Evolutionary conservation across 1,140 invertebrate genomes (phyloP), one percentile per base, ranked within the genome.

Genomic region (Saccostrea echinata): DNA sequence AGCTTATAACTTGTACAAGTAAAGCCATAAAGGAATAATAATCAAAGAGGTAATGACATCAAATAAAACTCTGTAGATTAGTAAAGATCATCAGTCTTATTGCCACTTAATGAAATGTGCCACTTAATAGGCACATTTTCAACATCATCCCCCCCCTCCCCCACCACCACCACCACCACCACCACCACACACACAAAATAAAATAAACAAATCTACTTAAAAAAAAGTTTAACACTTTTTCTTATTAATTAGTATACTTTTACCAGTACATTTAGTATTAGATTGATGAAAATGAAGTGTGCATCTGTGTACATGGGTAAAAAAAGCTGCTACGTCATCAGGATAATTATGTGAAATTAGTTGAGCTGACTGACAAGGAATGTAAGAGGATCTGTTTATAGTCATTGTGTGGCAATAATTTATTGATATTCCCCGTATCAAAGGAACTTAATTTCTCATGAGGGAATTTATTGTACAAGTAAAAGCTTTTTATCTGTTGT

Each of bases 361-460:
- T 61, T 61, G 55, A 61, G 55, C n/a, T 55, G 11, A n/a, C 21
- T 61, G 55, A 21, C 21, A n/a, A 18, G 21, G 55, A 61, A 61
- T 61, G 21, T 18, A 16, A 55, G n/a, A 9, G 53, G 53, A 16
- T 68, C 64, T 68, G 24, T 27, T 33, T 12, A 71, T 33, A 71
- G 9, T 33, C 68, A 3, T 3, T 35, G 13, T 76, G 27, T 76
- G 27, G 27, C 68, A 30, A 33, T 76, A 30, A 30, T 76, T 33
- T 76, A 76, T 76, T 76, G 68, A 76, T 76, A 76, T 76, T 76
- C 18, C 30, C 6, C 9, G 12, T 76, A 33, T 76, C 68, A 76
- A 76, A 76, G 68, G 16, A 76, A 76, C 30, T 1, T 33, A 35
- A 76, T 76, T 11, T 27, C 68, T 30, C 27, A 76, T 1, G 0